Base-by-base conservation (phyloP, 2,113 vertebrate genomes). In the Chaetura pelagica region DNA sequence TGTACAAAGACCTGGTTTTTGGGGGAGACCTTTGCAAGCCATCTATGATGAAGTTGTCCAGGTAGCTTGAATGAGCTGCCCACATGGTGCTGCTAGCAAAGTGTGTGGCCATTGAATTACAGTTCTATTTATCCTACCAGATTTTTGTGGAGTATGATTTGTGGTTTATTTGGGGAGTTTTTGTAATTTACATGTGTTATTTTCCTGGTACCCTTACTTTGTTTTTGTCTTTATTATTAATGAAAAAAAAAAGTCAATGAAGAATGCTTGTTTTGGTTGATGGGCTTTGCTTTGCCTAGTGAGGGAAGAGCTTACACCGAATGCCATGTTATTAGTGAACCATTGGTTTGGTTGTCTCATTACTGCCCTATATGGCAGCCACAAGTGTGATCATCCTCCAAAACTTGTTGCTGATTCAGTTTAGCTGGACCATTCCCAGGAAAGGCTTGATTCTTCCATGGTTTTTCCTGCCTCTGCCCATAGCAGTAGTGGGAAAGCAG, bases 51-150 rank as follows among this genome's bases (percentile, higher is more conserved):
- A 79, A 23, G 19, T 30, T 74, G 23, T 83, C 18, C 51, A 54
- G 57, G 49, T 44, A 73, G 24, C 48, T 57, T 44, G 34, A 69
- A 18, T 42, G 30, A 55, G 19, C 42, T 84, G 29, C 27, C 27
- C 1, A 0, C 0, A 1, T 35, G 24, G 16, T 58, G 52, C 44
- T 64, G 57, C 40, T 87, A 30, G 20, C 17, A 7, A 62, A 23
- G 22, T 2, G 0, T 38, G 30, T 57, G 55, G 32, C 17, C 32
- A 29, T 22, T 57, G 42, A 62, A 44, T 44, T 40, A 29, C 19
- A 62, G 34, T 20, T 59, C n/a, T 83, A 4, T 58, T 58, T 92
- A 29, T 92, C 32, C 34, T 55, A 7, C 24, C 10, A 55, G 57
- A 48, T 69, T 84, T 75, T 71, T 6, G 32, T 34, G 57, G 15